Evolutionary conservation across 2,888 invertebrate species (phyloP).

Genomic region (Falcaria lacertinaria): DNA sequence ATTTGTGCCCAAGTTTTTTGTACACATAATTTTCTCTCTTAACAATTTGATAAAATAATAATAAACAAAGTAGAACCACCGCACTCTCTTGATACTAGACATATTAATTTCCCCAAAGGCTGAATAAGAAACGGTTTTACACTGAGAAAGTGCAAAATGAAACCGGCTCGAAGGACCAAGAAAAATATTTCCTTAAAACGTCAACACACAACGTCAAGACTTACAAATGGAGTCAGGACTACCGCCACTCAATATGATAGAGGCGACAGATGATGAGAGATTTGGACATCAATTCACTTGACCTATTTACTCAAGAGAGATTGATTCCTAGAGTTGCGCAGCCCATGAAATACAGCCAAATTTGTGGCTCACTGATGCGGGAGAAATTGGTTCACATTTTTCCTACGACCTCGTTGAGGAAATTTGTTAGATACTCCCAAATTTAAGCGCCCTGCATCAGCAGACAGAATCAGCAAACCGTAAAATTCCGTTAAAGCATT

Average conservation of each 20-base stretch:
- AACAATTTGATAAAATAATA: slow-evolving; percentile 46
- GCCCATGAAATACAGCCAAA: slow-evolving; percentile 26
- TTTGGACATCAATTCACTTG: slow-evolving; percentile 18
- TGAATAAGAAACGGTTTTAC: no score
- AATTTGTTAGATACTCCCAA: slow-evolving; percentile 15
- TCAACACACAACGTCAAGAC: no score
- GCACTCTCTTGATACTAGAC: no score
- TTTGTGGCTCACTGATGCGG: slow-evolving; percentile 22
- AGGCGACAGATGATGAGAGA: not conserved
- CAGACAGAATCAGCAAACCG: no score
- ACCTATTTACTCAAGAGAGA: slow-evolving; percentile 29
- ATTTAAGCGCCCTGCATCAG: slow-evolving; percentile 20
- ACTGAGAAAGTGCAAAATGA: no score
- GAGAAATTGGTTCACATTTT: slow-evolving; percentile 20
- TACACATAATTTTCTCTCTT: slow-evolving; percentile 51
- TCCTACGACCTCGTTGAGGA: slow-evolving; percentile 15
- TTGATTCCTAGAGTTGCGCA: slow-evolving; percentile 33
- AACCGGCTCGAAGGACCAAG: no score
- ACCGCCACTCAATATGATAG: not conserved
- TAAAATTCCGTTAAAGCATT: no score
- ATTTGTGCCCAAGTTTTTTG: slow-evolving; percentile 55
- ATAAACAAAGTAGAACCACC: not conserved
- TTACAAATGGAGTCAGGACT: not conserved
- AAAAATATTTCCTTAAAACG: no score
- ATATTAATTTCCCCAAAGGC: no score